These are phyloP conservation scores for Drosophila melanosoma DNA, from an alignment of 2,888 invertebrate genomes.

Conservation along the genomic window DNA sequence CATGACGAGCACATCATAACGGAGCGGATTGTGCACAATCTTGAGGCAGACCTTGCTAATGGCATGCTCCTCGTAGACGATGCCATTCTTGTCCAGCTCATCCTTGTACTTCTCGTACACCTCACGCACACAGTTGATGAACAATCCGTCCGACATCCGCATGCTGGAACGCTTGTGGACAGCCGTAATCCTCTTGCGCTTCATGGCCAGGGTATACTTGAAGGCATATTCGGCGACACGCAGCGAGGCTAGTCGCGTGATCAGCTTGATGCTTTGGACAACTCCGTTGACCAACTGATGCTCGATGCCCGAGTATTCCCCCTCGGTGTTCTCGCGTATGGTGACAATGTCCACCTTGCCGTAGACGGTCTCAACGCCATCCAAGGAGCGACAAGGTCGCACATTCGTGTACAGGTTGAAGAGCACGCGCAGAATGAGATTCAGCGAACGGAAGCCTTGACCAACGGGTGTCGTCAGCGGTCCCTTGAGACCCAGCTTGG, in stretches of 20 bases:
- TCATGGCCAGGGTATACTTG: conserved; percentile 95
- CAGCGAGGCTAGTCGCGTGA: conserved; percentile 97
- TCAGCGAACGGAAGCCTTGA: conserved; percentile 98
- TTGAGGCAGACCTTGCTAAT: conserved; percentile 99
- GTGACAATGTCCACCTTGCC: conserved; percentile 98
- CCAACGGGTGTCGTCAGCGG: conserved; percentile 99
- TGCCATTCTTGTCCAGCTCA: conserved; percentile 87
- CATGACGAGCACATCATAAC: conserved; percentile 98
- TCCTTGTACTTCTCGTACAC: conserved; percentile 91
- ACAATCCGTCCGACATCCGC: conserved; percentile 99
- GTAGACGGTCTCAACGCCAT: conserved; percentile 97
- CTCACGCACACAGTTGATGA: conserved; percentile 97
- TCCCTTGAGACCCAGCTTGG: conserved; percentile 98
- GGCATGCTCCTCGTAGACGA: conserved; percentile 98
- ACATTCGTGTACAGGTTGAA: conserved; percentile 98
- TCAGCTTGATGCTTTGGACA: conserved; percentile 99
- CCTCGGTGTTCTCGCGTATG: conserved; percentile 99
- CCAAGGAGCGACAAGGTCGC: conserved; percentile 96
- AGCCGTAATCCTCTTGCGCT: conserved; percentile 95
- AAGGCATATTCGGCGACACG: conserved; percentile 99
- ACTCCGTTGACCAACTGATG: conserved; percentile 99
- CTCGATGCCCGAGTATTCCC: conserved; percentile 99
- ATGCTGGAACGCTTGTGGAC: conserved; percentile 99
- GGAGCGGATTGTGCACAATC: conserved; percentile 97
- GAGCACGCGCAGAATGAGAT: conserved; percentile 97